Percentiles rank a stretch among this genome's conserved stretches.
Conservation (phyloP, 1,140 invertebrate species). For the Lanistes nyassanus region DNA sequence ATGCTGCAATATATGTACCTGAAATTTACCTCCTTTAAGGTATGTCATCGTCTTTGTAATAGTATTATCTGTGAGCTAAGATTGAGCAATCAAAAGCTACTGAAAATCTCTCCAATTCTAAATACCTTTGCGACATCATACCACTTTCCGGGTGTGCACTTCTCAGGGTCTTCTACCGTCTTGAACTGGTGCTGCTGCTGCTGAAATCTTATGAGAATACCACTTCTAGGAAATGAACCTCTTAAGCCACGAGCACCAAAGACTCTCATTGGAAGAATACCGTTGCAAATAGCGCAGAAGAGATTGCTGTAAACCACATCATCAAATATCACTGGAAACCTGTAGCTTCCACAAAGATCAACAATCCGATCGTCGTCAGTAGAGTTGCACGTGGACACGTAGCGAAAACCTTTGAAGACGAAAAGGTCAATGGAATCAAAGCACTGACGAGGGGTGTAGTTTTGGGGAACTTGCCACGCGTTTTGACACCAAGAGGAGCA, state of each 20-base stretch:
- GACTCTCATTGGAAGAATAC: background rate
- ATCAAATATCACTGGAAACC: background rate
- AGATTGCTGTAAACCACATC: background rate
- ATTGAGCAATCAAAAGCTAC: too few species aligned
- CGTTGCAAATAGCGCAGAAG: constrained; percentile 15
- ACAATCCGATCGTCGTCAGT: background rate
- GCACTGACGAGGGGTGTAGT: background rate
- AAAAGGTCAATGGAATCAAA: background rate
- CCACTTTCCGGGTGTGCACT: background rate
- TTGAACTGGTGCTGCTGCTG: too few species aligned
- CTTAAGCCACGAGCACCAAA: too few species aligned
- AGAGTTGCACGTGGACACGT: background rate
- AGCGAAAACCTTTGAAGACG: background rate
- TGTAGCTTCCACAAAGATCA: constrained; percentile 9
- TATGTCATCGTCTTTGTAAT: too few species aligned
- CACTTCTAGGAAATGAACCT: too few species aligned
- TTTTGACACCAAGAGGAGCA: background rate
- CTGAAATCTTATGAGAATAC: background rate
- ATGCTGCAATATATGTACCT: too few species aligned
- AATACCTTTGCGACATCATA: too few species aligned
- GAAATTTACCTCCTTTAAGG: too few species aligned
- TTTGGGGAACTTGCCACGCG: background rate
- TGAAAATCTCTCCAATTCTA: too few species aligned
- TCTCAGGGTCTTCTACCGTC: background rate
- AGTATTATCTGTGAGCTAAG: too few species aligned